Evolutionary conservation across 1,140 invertebrate species (phyloP), one percentile per base, ranked within the genome.

Genomic region (Phenacoccus solenopsis): DNA sequence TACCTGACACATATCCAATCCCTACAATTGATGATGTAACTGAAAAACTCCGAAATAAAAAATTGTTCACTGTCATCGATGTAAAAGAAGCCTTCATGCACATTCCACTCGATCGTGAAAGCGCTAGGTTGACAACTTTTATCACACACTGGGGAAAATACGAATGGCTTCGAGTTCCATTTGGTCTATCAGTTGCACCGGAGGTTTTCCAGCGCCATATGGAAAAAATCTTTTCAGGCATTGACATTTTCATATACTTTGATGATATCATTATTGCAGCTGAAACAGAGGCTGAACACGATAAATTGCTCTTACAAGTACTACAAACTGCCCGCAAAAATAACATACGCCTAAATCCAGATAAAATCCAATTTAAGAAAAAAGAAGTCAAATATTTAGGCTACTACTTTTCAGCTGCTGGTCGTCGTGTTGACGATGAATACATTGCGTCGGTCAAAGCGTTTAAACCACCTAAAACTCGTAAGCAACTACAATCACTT

Each of bases 331-430:
- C 68, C 7, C 35, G 35, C 22, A 13, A 72, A 67, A 35, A 59
- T 30, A 71, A 70, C 72, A 71, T 77, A 27, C 77, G 78, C 72
- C 76, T 79, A 72, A 79, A 79, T 68, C 73, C 28, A 70, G 73
- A 74, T 27, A 80, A 81, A 75, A 74, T 77, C 69, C 72, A 75
- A 70, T 79, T 76, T 75, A 74, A 73, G 61, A 68, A 70, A 2
- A 67, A 67, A 2, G 69, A 76, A 72, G 73, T 81, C 16, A 77
- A 77, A 72, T 79, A 76, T 73, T 30, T 80, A 22, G 80, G 79
- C 9, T 74, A 78, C 71, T 71, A 75, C 7, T 72, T 80, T 22
- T 74, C 76, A 49, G 56, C 73, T 69, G 38, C 77, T 21, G 79
- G 78, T 13, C 5, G 5, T 13, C 5, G 24, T 49, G 79, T 4